These are phyloP conservation scores for Heliangelus exortis DNA, from an alignment of 2,797 vertebrate genomes.

Conservation along the genomic window DNA sequence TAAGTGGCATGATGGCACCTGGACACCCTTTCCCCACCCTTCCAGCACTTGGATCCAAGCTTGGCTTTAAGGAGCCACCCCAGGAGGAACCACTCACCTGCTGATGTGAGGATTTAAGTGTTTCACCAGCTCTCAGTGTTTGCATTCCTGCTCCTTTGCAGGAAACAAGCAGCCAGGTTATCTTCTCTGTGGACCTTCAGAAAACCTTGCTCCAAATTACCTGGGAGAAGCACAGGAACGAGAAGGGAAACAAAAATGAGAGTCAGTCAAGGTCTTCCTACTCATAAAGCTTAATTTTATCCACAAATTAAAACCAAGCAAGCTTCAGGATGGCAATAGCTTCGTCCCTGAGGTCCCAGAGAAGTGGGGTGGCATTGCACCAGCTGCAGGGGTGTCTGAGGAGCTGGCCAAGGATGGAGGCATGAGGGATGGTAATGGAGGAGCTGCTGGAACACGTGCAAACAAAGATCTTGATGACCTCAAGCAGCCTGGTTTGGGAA, in stretches of 20 bases:
- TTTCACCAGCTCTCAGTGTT: background rate
- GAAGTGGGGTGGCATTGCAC: background rate
- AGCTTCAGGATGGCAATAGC: background rate
- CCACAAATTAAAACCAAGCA: background rate
- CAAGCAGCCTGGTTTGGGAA: background rate
- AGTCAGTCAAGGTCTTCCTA: background rate
- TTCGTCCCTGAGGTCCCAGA: background rate
- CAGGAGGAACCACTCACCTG: no score
- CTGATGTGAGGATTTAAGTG: background rate
- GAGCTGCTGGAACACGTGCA: background rate
- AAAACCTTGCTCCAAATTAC: background rate
- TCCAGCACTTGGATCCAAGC: no score
- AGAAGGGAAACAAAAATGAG: background rate
- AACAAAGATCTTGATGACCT: background rate
- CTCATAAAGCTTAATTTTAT: background rate
- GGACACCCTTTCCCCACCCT: no score
- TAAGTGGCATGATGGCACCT: background rate
- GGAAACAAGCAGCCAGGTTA: background rate
- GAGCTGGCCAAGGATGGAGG: background rate
- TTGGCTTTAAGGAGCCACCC: no score
- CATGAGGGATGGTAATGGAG: background rate
- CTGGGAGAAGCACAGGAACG: background rate
- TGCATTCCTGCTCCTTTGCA: background rate
- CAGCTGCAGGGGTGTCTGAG: background rate
- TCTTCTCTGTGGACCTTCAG: accelerated